Conservation (phyloP, 2,888 invertebrate genomes). For the Sarcophaga caerulescens region DNA sequence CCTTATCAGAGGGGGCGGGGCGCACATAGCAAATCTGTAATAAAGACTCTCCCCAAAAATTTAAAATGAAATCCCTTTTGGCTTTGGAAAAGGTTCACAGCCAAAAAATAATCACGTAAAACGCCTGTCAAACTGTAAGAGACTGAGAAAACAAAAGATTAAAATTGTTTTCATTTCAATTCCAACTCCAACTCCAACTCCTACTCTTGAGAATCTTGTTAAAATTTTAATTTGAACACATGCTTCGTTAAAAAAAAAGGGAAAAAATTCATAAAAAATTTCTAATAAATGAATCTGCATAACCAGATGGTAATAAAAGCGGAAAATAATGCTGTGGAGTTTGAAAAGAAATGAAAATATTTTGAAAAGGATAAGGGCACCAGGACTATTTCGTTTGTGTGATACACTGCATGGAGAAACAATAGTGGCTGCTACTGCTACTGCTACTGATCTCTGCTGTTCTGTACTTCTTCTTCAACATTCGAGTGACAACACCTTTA, state of each 20-base stretch:
- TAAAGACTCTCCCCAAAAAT: slow-evolving; percentile 39
- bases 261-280: neutral
- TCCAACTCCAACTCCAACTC: neutral
- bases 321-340: slow-evolving; percentile 17
- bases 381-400: neutral
- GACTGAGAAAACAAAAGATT: slow-evolving; percentile 60
- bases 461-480: neutral
- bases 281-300: slow-evolving; percentile 25
- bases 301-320: slow-evolving; percentile 43
- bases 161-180: slow-evolving; percentile 51
- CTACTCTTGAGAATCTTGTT: slow-evolving; percentile 30
- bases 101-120: slow-evolving; percentile 33
- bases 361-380: slow-evolving; percentile 3
- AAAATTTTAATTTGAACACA: slow-evolving; percentile 62
- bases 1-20: slow-evolving; percentile 31
- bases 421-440: slow-evolving; percentile 9
- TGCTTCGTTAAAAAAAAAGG: slow-evolving; percentile 11
- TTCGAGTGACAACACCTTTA: slow-evolving; percentile 58
- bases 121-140: slow-evolving; percentile 19
- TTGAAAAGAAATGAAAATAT: neutral
- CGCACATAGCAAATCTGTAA: slow-evolving; percentile 2
- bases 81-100: slow-evolving; percentile 10
- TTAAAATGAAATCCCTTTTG: neutral
- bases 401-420: neutral
- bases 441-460: slow-evolving; percentile 13